Evolutionary conservation across 2,113 vertebrate species (phyloP).

Genomic region (Platichthys flesus): DNA sequence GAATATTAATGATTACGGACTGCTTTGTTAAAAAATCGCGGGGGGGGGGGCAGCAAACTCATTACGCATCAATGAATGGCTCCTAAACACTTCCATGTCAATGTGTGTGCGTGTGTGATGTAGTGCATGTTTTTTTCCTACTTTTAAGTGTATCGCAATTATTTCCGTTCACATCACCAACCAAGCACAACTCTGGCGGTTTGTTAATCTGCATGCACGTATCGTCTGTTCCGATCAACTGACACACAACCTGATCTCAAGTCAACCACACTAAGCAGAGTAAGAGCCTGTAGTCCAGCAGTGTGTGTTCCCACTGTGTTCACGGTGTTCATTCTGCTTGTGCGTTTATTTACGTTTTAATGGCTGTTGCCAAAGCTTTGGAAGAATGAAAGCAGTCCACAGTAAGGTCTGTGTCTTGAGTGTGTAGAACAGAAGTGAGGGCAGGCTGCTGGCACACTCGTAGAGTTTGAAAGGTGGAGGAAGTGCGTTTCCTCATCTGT

Average conservation of each 20-base stretch:
- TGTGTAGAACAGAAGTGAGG: conserved; percentile 1
- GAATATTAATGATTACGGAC: conserved; percentile 44
- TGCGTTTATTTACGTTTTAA: neutral
- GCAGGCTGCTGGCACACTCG: neutral
- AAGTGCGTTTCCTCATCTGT: neutral
- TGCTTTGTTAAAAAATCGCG: conserved; percentile 47
- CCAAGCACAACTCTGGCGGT: neutral
- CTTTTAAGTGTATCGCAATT: neutral
- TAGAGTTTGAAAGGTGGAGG: conserved; percentile 3
- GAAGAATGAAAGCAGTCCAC: neutral
- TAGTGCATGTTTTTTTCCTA: neutral
- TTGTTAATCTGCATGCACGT: neutral
- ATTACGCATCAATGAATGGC: conserved; percentile 43
- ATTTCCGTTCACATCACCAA: neutral
- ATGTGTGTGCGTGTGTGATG: neutral
- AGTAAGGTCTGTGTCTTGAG: neutral
- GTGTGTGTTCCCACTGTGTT: neutral
- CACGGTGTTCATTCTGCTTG: neutral
- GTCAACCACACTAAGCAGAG: neutral
- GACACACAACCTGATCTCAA: neutral
- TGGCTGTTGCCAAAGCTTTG: neutral
- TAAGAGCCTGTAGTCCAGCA: neutral
- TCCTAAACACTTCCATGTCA: conserved; percentile 5
- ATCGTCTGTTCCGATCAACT: neutral
- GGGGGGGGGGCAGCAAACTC: conserved; percentile 33